Base-by-base conservation (phyloP, 2,888 invertebrate genomes). In the Tenthredo mesomela region DNA sequence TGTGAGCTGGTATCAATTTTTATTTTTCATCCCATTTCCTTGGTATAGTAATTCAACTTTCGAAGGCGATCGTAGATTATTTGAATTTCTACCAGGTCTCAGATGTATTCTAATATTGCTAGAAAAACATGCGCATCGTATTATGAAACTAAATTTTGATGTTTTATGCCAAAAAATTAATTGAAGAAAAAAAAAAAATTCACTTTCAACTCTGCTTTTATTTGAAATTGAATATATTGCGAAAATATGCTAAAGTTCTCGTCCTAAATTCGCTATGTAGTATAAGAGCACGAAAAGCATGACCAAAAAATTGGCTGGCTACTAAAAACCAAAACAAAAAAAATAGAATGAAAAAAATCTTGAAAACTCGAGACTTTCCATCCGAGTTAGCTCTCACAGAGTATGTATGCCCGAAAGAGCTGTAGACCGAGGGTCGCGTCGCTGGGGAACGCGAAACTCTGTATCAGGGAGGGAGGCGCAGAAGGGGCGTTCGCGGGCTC, bases 371-470 rank as follows among this genome's bases (percentile, higher is more conserved):
- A 21, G 50, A 54, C 77, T 54, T 77, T 50, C 50, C 18, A n/a
- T 50, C 12, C 18, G 54, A 77, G 54, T 73, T 73, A 73, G n/a
- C 47, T n/a, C 29, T 12, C 25, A 77, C 47, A 50, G 15, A 15
- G 21, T 67, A 67, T n/a, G n/a, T 25, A 12, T 33, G 77, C 15
- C 25, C 77, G 50, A 50, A 77, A 77, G 50, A 50, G 54, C 21
- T 6, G 77, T 10, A 77, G 54, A 77, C 50, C 77, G 54, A 50
- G 77, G 47, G 77, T 50, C 77, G 77, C 29, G 77, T 77, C 73
- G 73, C 73, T 73, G 73, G 73, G 73, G 73, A 40, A 40, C 25
- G 43, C 73, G 73, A 43, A 47, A 73, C 73, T 73, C 73, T 67
- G 67, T 33, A 67, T 18, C 67, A 40, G 25, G n/a, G 33, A 37